A percentile compares a stretch with the other conserved stretches of the same genome.
Evolutionary conservation across 2,888 invertebrate species (phyloP).

Genomic region (Sericinus montela): DNA sequence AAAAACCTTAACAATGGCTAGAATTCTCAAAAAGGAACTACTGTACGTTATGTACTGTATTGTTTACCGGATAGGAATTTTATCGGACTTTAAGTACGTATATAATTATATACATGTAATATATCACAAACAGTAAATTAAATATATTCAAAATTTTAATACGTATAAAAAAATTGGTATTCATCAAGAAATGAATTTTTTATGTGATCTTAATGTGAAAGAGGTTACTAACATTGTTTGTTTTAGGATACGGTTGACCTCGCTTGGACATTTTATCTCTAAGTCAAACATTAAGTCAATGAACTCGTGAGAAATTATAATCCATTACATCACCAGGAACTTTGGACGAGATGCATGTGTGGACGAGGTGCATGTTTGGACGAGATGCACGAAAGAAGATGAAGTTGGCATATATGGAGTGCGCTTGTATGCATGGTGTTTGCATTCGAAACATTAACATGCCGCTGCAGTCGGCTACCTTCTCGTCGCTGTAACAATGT

Average conservation of each 20-base stretch:
- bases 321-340: neutral
- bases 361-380: no score
- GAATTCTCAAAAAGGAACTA: no score
- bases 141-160: no score
- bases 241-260: slow-evolving; percentile 42
- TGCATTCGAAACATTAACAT: slow-evolving; percentile 26
- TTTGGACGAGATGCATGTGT: no score
- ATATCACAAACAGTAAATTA: no score
- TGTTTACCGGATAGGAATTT: no score
- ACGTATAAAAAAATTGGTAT: no score
- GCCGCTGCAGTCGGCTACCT: slow-evolving; percentile 24
- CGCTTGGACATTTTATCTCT: slow-evolving; percentile 51
- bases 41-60: no score
- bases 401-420: neutral
- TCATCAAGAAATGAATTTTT: slow-evolving; percentile 32
- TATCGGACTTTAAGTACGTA: no score
- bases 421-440: slow-evolving; percentile 29
- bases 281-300: slow-evolving; percentile 45
- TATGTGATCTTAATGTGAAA: slow-evolving; percentile 42
- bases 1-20: no score
- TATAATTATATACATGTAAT: no score
- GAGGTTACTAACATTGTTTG: slow-evolving; percentile 48
- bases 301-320: slow-evolving; percentile 34
- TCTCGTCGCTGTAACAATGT: slow-evolving; percentile 31
- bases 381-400: no score